phyloP scores from a whole-genome alignment of 2,797 vertebrate genomes.

The Myiothlypis coronata region DNA sequence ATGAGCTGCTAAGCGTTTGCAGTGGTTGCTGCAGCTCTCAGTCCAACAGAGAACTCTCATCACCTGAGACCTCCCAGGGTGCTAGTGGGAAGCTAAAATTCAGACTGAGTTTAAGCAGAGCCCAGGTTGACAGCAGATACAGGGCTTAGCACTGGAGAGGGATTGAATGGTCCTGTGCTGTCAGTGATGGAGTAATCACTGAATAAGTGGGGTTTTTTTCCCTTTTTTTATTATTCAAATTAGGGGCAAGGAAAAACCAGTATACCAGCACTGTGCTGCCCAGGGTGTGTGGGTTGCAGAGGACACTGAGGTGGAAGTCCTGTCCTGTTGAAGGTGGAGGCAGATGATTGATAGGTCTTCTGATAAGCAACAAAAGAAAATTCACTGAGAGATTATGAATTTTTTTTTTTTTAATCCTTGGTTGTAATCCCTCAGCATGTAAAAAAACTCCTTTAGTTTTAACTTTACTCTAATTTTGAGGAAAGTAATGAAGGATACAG shows the following conservation, averaged over 20 bases:
- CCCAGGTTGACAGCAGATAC: not conserved
- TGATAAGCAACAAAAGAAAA: not conserved
- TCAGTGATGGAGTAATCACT: not conserved
- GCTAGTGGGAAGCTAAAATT: not conserved
- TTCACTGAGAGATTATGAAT: not conserved
- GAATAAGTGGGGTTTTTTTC: not conserved
- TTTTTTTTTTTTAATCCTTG: not conserved
- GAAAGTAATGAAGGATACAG: not conserved
- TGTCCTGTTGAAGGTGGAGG: not conserved
- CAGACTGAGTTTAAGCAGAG: not conserved
- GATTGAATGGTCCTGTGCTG: not conserved
- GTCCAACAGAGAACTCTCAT: not conserved
- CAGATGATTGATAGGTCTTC: not conserved
- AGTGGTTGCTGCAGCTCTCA: not conserved
- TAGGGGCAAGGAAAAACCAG: not conserved
- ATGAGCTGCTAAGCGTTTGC: not conserved
- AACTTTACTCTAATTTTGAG: not conserved
- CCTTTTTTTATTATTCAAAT: not conserved
- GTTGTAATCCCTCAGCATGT: not conserved
- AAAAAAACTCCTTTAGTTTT: not conserved
- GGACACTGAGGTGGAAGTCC: not conserved
- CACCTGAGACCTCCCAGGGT: not conserved
- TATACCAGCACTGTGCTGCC: accelerated
- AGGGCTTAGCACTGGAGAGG: not conserved
- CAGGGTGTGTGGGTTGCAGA: not conserved